Base-by-base conservation (phyloP, 2,797 vertebrate species). In the Chelon labrosus region DNA sequence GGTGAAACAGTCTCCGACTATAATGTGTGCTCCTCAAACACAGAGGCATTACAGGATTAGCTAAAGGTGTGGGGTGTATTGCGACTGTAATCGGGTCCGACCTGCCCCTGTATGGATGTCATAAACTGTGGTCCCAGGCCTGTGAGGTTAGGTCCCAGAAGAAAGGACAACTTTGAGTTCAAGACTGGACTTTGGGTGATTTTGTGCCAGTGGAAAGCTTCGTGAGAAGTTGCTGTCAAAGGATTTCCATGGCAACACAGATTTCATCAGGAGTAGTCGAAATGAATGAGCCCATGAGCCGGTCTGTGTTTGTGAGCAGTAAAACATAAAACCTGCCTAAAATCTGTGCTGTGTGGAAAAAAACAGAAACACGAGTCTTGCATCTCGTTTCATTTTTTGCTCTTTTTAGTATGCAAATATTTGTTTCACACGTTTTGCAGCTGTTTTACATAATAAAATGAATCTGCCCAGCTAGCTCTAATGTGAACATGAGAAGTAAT, bases 221-320 rank as follows among this genome's bases (percentile, higher is more conserved):
- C 62, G 52, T 9, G 17, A 50, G 61, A 78, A 22, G 50, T 70
- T 50, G 6, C 59, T 77, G 60, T 80, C 60, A 80, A 47, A 73
- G 59, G 51, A 78, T 84, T 86, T 62, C 77, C 79, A 87, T 87
- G 65, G 76, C 64, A 89, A 87, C 68, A 27, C n/a, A 64, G 52
- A 65, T 83, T 77, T 82, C 42, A 70, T 79, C 62, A n/a, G 68
- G 54, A 42, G 47, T 51, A 58, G 37, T 5, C 70, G 25, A 75
- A 73, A 59, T 49, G 50, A 67, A 27, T 65, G 47, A 49, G 49
- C 39, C 44, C 13, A 12, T 79, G 44, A 61, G 62, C 25, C 41
- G 46, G 14, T 68, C 8, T 59, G 51, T 68, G 41, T 64, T 76
- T 62, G 4, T 73, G 67, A 65, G 46, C 46, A 13, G 2, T 47